Percentiles rank a stretch among this genome's conserved stretches.
These are phyloP conservation scores for Acanthaster planci DNA, from an alignment of 35 echinoderm and acorn worm genomes.

Conservation along the genomic window DNA sequence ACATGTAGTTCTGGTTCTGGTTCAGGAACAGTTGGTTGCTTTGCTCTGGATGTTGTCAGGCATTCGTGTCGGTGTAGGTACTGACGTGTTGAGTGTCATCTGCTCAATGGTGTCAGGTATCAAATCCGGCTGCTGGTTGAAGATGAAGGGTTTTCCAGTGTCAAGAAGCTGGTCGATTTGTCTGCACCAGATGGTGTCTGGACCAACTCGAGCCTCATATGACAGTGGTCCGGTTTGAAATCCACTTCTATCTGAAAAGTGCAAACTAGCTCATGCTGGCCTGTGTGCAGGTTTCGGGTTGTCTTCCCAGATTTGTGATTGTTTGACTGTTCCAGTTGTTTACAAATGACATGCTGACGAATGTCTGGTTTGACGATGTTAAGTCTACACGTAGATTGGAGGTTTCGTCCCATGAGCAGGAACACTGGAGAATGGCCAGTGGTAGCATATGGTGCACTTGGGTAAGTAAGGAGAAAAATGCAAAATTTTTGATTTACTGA, in stretches of 20 bases:
- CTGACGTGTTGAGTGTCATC: too few species aligned
- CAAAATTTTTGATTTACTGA: conserved; percentile 8
- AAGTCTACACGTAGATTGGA: conserved; percentile 23
- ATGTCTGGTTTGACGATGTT: conserved; percentile 21
- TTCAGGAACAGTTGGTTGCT: too few species aligned
- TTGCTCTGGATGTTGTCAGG: too few species aligned
- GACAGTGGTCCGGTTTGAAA: neutral
- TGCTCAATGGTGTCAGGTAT: neutral
- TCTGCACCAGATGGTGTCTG: neutral
- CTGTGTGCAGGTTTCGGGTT: neutral
- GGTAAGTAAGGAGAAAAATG: conserved; percentile 27
- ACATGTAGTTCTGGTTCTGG: too few species aligned
- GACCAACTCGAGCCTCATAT: too few species aligned
- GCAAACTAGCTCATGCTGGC: neutral
- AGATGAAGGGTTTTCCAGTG: neutral
- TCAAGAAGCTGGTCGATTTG: neutral
- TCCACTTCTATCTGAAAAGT: neutral
- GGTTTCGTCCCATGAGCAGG: conserved; percentile 6
- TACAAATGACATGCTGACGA: neutral
- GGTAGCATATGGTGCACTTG: conserved; percentile 17
- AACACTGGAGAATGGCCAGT: conserved; percentile 29
- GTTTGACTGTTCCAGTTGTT: neutral
- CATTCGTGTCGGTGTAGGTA: too few species aligned
- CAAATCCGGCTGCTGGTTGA: neutral
- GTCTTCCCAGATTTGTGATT: neutral